Evolutionary conservation across 2,797 vertebrate genomes (phyloP).

Genomic region (Pogoniulus pusillus): DNA sequence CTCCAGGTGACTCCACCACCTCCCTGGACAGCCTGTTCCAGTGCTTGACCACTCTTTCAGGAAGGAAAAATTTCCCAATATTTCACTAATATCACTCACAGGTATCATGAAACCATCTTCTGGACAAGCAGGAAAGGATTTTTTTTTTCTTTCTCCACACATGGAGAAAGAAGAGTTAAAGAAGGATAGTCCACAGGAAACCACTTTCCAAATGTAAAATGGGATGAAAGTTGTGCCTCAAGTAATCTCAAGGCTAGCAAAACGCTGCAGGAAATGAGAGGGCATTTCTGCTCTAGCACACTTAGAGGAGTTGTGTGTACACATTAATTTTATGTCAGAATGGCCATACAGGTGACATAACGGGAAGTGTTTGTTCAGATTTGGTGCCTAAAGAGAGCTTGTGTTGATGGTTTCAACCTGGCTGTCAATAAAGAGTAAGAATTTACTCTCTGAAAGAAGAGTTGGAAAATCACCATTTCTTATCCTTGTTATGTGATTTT

Average conservation of each 20-base stretch:
- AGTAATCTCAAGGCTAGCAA: background rate
- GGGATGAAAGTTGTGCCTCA: background rate
- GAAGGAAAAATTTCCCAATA: too few relatives aligned
- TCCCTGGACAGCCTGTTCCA: too few relatives aligned
- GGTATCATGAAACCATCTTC: background rate
- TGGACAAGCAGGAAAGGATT: background rate
- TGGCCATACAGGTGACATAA: background rate
- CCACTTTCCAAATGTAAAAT: background rate
- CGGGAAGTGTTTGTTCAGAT: background rate
- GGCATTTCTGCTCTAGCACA: background rate
- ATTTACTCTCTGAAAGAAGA: background rate
- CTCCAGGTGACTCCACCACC: too few relatives aligned
- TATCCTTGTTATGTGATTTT: background rate
- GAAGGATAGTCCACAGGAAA: background rate
- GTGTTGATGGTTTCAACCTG: background rate
- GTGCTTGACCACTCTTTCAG: too few relatives aligned
- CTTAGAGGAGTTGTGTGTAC: background rate
- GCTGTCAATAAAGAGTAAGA: background rate
- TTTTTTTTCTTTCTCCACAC: background rate
- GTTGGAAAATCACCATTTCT: background rate
- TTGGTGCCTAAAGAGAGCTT: background rate
- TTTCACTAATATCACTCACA: too few relatives aligned
- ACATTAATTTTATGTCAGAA: background rate
- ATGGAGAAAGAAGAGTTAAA: background rate
- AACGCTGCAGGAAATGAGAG: background rate